These are phyloP conservation scores for Dysidea cf. avara DNA, from an alignment of 37 sponge, comb jelly and placozoan genomes.

Conservation along the genomic window DNA sequence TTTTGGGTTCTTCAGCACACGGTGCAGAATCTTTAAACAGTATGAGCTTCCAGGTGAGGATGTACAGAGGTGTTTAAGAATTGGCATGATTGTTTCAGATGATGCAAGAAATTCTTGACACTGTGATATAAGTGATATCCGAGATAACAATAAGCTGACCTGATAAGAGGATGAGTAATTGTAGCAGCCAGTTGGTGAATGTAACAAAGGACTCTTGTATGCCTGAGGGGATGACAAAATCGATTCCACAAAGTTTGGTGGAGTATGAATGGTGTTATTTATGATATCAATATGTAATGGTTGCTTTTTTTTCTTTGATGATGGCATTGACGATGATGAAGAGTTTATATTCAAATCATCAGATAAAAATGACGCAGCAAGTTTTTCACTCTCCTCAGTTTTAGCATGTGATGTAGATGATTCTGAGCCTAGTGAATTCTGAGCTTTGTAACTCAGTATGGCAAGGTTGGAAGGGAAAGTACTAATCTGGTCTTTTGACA, in stretches of 20 bases:
- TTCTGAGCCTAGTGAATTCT: too few relatives aligned
- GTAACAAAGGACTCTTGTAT: slow-evolving; percentile 3
- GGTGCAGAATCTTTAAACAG: slow-evolving; percentile 50
- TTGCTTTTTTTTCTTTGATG: too few relatives aligned
- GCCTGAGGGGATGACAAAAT: slow-evolving; percentile 51
- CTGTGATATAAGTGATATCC: slow-evolving; percentile 52
- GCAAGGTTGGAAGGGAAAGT: too few relatives aligned
- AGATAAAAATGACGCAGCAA: too few relatives aligned
- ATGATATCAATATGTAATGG: too few relatives aligned
- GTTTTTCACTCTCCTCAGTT: too few relatives aligned
- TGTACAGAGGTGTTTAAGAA: slow-evolving; percentile 38
- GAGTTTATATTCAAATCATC: too few relatives aligned
- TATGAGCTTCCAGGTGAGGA: slow-evolving; percentile 1
- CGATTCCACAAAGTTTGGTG: slow-evolving; percentile 62
- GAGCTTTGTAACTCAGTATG: too few relatives aligned
- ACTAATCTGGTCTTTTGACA: too few relatives aligned
- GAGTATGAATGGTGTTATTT: slow-evolving; percentile 7
- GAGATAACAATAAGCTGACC: slow-evolving; percentile 44
- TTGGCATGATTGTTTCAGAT: slow-evolving; percentile 27
- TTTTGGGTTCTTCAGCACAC: slow-evolving; percentile 48
- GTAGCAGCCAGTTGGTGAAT: neutral
- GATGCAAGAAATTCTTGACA: slow-evolving; percentile 39
- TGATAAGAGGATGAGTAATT: neutral
- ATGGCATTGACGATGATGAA: too few relatives aligned
- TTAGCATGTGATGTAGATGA: too few relatives aligned